Evolutionary conservation across 64 coral and sea anemone species (phyloP).

Genomic region (Montipora capricornis): DNA sequence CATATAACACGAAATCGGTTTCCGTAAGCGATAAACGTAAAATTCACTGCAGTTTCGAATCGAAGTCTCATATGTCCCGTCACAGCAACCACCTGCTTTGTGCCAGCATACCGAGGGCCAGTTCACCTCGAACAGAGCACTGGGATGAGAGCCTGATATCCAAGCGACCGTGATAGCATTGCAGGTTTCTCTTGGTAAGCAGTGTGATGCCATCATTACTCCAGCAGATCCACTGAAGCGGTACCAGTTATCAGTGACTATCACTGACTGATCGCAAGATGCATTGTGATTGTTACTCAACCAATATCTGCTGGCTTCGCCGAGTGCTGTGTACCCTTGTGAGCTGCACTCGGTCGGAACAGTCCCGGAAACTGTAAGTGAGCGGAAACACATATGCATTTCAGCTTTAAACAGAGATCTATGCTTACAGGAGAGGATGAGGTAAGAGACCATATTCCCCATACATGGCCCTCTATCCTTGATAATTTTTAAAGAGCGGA

Average conservation of each 20-base stretch:
- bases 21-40: slow-evolving; percentile 55
- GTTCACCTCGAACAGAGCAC: background rate
- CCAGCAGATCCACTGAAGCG: slow-evolving; percentile 58
- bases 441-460: too few species aligned
- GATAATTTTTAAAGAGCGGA: too few species aligned
- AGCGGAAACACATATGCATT: background rate
- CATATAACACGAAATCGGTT: background rate
- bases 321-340: background rate
- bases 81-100: slow-evolving; percentile 16
- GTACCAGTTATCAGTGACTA: slow-evolving; percentile 44
- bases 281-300: background rate
- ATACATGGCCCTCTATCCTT: too few species aligned
- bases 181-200: slow-evolving; percentile 27
- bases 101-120: slow-evolving; percentile 19
- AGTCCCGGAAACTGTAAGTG: background rate
- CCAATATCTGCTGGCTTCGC: background rate
- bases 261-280: background rate
- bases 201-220: slow-evolving; percentile 34
- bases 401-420: background rate
- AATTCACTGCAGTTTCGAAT: slow-evolving; percentile 70
- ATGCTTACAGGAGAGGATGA: too few species aligned
- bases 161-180: slow-evolving; percentile 33
- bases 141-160: slow-evolving; percentile 64
- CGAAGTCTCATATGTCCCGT: background rate
- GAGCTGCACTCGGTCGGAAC: background rate